Evolutionary conservation across 2,888 invertebrate genomes (phyloP).

Genomic region (Tipula helvola): DNA sequence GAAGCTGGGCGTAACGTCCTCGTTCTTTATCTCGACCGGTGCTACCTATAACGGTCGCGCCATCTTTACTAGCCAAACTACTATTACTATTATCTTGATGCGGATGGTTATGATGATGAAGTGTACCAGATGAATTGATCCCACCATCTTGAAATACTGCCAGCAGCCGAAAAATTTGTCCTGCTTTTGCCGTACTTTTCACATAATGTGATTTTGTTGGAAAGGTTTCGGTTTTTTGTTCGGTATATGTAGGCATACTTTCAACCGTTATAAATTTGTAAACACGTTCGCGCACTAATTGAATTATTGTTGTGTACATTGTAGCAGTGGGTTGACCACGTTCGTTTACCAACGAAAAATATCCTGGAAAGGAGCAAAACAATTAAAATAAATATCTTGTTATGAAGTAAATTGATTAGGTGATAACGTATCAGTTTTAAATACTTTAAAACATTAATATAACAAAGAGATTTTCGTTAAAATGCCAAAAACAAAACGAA

Average conservation of each 20-base stretch:
- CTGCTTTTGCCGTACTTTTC: slow-evolving; percentile 56
- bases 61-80: not conserved
- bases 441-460: not conserved
- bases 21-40: slow-evolving; percentile 34
- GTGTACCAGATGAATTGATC: no score
- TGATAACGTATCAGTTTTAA: not conserved
- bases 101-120: slow-evolving; percentile 23
- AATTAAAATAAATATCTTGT: no score
- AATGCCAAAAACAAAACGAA: no score
- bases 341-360: slow-evolving; percentile 55
- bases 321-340: slow-evolving; percentile 53
- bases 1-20: slow-evolving; percentile 56
- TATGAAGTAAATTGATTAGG: no score
- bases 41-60: slow-evolving; percentile 9
- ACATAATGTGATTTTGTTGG: slow-evolving; percentile 41
- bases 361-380: slow-evolving; percentile 38
- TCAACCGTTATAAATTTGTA: slow-evolving; percentile 36
- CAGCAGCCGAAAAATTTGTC: slow-evolving; percentile 57
- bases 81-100: not conserved
- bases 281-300: slow-evolving; percentile 54
- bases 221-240: slow-evolving; percentile 22
- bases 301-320: slow-evolving; percentile 49
- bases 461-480: no score
- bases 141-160: slow-evolving; percentile 62
- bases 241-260: slow-evolving; percentile 34